Evolutionary conservation across 2,888 invertebrate genomes (phyloP).

Genomic region (Hyposoter dolosus): DNA sequence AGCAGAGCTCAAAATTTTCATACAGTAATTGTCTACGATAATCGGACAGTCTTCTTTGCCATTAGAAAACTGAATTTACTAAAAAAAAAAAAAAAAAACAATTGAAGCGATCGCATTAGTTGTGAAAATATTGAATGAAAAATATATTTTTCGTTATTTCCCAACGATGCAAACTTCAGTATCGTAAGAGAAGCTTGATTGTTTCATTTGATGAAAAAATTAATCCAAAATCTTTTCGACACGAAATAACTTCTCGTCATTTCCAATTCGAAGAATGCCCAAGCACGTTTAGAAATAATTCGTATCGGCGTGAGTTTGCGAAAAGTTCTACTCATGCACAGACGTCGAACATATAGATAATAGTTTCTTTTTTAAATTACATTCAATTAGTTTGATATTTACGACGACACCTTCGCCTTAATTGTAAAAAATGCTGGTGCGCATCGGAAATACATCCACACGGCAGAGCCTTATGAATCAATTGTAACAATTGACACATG

Average conservation of each 20-base stretch:
- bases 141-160: neutral
- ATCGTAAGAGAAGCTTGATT: neutral
- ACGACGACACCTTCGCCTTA: constrained; percentile 52
- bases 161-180: neutral
- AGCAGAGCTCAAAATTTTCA: no score
- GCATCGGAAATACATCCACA: constrained; percentile 1
- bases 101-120: neutral
- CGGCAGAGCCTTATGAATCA: constrained; percentile 19
- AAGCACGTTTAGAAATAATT: neutral
- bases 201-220: neutral
- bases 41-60: no score
- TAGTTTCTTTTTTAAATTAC: constrained; percentile 16
- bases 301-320: neutral
- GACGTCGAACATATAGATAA: constrained; percentile 1
- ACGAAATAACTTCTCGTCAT: neutral
- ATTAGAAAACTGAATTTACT: neutral
- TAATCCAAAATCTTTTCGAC: neutral
- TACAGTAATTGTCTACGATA: no score
- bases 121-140: neutral
- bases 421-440: constrained; percentile 11
- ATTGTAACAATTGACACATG: constrained; percentile 28
- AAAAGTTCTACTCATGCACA: constrained; percentile 49
- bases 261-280: constrained; percentile 25
- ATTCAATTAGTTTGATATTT: constrained; percentile 65
- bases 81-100: neutral